phyloP scores from a whole-genome alignment of 2,797 vertebrate species.

The Odontamblyopus rebecca region DNA sequence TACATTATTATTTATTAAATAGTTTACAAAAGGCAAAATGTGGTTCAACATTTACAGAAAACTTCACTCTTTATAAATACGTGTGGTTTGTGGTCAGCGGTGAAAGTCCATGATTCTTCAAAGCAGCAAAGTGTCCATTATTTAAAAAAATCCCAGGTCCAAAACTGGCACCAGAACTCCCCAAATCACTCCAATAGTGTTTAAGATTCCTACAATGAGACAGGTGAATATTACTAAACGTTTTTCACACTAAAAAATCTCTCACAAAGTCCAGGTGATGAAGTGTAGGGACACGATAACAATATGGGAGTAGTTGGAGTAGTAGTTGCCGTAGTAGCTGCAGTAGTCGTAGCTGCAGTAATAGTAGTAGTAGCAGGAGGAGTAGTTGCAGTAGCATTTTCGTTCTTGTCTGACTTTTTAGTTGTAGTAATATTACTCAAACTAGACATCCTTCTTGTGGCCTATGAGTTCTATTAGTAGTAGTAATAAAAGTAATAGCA shows the following conservation, averaged over 20 bases:
- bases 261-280: no score
- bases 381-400: no score
- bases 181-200: neutral
- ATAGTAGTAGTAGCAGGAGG: no score
- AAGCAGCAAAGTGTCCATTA: slow-evolving; percentile 2
- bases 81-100: neutral
- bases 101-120: neutral
- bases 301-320: no score
- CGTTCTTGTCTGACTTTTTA: no score
- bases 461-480: neutral
- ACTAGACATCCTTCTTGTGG: no score
- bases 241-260: no score
- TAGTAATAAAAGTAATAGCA: neutral
- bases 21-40: neutral
- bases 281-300: no score
- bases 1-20: no score
- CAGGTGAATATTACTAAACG: neutral
- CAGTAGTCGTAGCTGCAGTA: no score
- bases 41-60: slow-evolving; percentile 8
- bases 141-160: neutral
- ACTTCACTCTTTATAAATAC: neutral
- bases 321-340: no score
- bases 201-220: neutral
- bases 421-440: no score
- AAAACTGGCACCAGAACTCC: neutral